Evolutionary conservation across 2,113 vertebrate species (phyloP), one percentile per base, ranked within the genome.

Genomic region (Forbesichthys agassizii): DNA sequence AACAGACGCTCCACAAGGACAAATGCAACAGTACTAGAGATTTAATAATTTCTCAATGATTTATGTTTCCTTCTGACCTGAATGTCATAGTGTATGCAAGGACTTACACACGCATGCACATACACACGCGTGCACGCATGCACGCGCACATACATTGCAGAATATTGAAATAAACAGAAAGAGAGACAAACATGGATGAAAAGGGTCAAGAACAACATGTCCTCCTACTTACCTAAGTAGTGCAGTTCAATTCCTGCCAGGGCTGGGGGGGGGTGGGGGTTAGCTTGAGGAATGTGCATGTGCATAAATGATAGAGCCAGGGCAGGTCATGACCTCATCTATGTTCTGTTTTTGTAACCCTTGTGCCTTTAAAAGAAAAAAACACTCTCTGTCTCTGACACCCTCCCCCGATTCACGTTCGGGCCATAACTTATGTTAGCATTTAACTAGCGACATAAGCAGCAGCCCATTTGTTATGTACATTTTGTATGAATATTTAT

Each of bases 301-400:
- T 72, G 77, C 68, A 74, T 67, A 52, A 84, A 65, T 55, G 33
- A 79, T 78, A 68, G 70, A 71, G 71, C 74, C n/a, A 74, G 73
- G 69, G 74, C 55, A 75, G 81, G 77, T 61, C 75, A 20, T n/a
- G 73, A 91, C 86, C 88, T 66, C 51, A 1, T 61, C 64, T 74
- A 53, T 81, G 89, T 81, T 82, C 72, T 86, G 81, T 87, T 90
- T 88, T 81, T 69, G 64, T 88, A 85, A 90, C 85, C 89, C 75
- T 61, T 48, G 42, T 65, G 53, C 78, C 74, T 73, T 76, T 64
- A 49, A 75, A 72, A 81, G 66, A 56, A 72, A 65, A 16, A 68
- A 56, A 72, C 64, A 16, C 66, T 65, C 42, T 8, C 58, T 59
- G 9, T 58, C 33, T 6, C 53, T 51, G 55, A 57, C 47, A 61